Conservation (phyloP, 1,140 invertebrate species). For the Cydia pomonella region DNA sequence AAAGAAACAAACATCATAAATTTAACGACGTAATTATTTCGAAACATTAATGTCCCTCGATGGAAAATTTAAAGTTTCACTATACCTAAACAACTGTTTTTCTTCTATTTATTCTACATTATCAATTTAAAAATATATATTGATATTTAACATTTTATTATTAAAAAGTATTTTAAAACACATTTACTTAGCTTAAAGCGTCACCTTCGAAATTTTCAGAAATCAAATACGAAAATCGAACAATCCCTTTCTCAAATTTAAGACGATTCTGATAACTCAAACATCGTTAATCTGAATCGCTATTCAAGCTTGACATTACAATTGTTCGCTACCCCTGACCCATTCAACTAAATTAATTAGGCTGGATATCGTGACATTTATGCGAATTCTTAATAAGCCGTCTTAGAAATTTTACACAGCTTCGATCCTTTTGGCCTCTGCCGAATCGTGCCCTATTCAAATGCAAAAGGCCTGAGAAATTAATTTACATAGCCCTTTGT, state of each 20-base stretch:
- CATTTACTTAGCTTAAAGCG: no score
- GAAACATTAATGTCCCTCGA: no score
- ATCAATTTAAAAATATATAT: no score
- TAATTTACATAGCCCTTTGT: constrained; percentile 72
- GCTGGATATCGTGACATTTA: constrained; percentile 46
- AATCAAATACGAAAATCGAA: background rate
- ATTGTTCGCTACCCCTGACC: constrained; percentile 18
- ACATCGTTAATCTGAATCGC: constrained; percentile 23
- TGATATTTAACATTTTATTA: no score
- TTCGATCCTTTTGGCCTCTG: constrained; percentile 49
- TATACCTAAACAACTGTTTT: no score
- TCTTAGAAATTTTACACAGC: constrained; percentile 44
- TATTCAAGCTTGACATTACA: constrained; percentile 5
- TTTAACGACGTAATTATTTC: no score
- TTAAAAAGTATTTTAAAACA: no score
- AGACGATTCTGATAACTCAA: constrained; percentile 19
- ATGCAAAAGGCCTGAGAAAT: constrained; percentile 62
- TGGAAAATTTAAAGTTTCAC: no score
- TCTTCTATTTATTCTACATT: no score
- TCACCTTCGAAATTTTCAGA: background rate
- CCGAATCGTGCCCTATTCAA: constrained; percentile 52
- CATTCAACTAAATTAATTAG: constrained; percentile 45
- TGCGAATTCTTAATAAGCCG: constrained; percentile 56
- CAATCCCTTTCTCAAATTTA: background rate
- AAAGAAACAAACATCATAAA: no score